These are phyloP conservation scores for Caprella mutica DNA, from an alignment of 2,888 invertebrate species.

Conservation along the genomic window DNA sequence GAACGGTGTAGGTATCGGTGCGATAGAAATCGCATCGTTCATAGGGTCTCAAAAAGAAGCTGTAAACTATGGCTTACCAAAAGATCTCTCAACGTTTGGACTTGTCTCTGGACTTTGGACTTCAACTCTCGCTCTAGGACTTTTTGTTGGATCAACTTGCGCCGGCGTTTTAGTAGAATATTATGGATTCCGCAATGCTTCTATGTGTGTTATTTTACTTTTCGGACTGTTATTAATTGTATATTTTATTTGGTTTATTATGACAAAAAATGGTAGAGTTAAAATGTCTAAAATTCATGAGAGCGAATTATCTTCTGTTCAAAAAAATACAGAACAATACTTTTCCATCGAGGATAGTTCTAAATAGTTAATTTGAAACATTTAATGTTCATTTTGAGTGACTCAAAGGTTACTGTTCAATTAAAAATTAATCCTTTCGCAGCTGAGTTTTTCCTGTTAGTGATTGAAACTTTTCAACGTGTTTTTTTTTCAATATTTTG, in stretches of 20 bases:
- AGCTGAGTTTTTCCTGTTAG: no score
- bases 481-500: no score
- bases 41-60: constrained; percentile 67
- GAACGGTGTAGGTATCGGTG: constrained; percentile 71
- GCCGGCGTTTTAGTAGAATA: constrained; percentile 61
- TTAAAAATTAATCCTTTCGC: no score
- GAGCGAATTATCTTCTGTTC: no score
- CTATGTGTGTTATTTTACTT: constrained; percentile 37
- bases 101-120: constrained; percentile 83
- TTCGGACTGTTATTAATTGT: background rate
- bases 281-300: no score
- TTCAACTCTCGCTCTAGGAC: constrained; percentile 75
- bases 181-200: constrained; percentile 58
- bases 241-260: background rate
- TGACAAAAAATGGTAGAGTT: no score
- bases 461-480: no score
- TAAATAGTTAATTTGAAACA: no score
- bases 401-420: no score
- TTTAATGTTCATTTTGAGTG: no score
- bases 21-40: constrained; percentile 73
- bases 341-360: no score
- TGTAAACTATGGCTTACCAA: constrained; percentile 64
- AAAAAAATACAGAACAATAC: no score
- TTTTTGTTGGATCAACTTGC: constrained; percentile 67
- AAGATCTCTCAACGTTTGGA: constrained; percentile 77